These are phyloP conservation scores for Aproaerema taeniolella DNA, from an alignment of 2,888 invertebrate species.

Conservation along the genomic window DNA sequence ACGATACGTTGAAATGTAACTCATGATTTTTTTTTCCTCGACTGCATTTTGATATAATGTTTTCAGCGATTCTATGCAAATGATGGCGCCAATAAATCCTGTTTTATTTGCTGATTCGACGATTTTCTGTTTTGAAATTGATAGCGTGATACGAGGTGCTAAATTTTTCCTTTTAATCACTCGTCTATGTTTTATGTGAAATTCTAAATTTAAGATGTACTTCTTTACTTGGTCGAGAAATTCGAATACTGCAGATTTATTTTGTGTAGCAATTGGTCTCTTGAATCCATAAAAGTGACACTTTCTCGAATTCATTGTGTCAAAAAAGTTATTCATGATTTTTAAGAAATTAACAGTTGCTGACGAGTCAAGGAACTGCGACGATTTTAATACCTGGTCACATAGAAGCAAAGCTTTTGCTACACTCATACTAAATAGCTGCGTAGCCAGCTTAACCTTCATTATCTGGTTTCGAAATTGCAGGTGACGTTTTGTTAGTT, in stretches of 20 bases:
- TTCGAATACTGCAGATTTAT: neutral
- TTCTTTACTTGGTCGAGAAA: neutral
- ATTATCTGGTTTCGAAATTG: conserved; percentile 18
- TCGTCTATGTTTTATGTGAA: neutral
- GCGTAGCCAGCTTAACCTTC: conserved; percentile 15
- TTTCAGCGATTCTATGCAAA: neutral
- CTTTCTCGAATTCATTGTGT: conserved; percentile 10
- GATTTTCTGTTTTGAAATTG: neutral
- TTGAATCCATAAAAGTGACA: no score
- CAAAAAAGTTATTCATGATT: conserved; percentile 14
- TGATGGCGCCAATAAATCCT: neutral
- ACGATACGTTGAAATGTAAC: conserved; percentile 17
- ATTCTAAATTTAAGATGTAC: neutral
- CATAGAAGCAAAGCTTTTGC: conserved; percentile 11
- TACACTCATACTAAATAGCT: conserved; percentile 14
- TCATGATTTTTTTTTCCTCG: conserved; percentile 6
- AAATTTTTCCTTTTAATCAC: conserved; percentile 2
- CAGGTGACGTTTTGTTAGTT: conserved; percentile 11
- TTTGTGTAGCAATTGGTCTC: neutral
- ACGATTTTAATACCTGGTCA: neutral
- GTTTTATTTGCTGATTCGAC: neutral
- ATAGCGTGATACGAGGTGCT: conserved; percentile 1
- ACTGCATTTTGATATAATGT: neutral
- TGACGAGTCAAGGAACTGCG: conserved; percentile 1
- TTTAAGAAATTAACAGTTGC: conserved; percentile 17